These are phyloP conservation scores for Prionailurus viverrinus DNA, from an alignment of 2,113 vertebrate genomes.

Conservation along the genomic window DNA sequence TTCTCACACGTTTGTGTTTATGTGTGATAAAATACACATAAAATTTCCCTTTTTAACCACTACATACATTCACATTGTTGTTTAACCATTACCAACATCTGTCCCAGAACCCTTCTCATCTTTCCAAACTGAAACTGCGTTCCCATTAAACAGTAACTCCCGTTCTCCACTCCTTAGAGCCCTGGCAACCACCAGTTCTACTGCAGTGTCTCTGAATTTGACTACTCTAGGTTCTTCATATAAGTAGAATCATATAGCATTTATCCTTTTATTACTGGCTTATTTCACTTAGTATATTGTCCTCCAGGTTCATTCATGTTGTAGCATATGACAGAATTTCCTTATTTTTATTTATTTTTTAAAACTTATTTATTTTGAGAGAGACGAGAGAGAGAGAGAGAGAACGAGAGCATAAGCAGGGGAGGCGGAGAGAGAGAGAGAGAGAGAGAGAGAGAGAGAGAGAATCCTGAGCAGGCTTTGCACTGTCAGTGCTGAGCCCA, in stretches of 20 bases:
- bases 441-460: no score
- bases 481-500: no score
- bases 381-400: no score
- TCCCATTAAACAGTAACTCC: background rate
- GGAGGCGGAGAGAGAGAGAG: no score
- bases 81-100: background rate
- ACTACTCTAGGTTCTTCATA: background rate
- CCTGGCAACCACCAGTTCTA: background rate
- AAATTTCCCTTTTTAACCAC: background rate
- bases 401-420: no score
- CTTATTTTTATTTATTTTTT: background rate
- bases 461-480: no score
- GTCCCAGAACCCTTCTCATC: background rate
- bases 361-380: no score
- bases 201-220: background rate
- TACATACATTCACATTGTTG: background rate
- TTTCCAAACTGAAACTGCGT: background rate
- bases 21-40: background rate
- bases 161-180: background rate
- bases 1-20: background rate
- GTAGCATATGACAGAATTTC: constrained; percentile 17
- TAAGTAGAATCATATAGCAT: background rate
- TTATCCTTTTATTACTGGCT: background rate
- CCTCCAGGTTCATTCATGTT: background rate
- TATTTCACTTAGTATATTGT: background rate